phyloP scores from a whole-genome alignment of 2,888 invertebrate genomes.

The Luperina testacea region DNA sequence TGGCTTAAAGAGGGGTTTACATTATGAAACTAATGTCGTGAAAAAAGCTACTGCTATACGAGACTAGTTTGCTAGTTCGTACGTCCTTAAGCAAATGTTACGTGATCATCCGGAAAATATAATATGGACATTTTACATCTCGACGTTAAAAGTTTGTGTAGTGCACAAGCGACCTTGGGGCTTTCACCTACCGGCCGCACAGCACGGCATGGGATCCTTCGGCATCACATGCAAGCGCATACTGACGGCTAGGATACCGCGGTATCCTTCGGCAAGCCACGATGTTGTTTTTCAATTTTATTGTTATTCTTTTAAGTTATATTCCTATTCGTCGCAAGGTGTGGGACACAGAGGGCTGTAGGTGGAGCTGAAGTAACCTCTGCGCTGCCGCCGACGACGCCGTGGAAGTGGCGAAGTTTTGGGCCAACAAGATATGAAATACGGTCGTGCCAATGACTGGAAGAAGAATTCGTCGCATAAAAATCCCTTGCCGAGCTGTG shows the following conservation, averaged over 20 bases:
- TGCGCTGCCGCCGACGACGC: no score
- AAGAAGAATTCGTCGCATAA: not conserved
- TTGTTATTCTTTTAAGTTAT: not conserved
- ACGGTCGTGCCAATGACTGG: no score
- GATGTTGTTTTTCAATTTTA: not conserved
- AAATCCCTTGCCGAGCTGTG: not conserved
- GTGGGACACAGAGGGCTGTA: no score
- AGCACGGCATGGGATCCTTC: not conserved
- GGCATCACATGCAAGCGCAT: not conserved
- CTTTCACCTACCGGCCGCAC: no score
- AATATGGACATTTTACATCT: not conserved
- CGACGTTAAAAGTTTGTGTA: not conserved
- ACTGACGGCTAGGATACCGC: not conserved
- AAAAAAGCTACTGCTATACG: no score
- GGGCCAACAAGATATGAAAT: no score
- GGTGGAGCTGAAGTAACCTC: no score
- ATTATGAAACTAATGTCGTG: no score
- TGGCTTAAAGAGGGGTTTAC: not conserved
- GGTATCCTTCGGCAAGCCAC: not conserved
- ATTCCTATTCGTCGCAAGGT: not conserved
- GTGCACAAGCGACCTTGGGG: not conserved
- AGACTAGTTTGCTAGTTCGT: not conserved
- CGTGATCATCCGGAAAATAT: not conserved
- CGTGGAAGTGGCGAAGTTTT: no score
- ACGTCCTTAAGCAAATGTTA: not conserved